Evolutionary conservation across 2,888 invertebrate species (phyloP), one percentile per base, ranked within the genome.

Genomic region (Platycheirus albimanus): DNA sequence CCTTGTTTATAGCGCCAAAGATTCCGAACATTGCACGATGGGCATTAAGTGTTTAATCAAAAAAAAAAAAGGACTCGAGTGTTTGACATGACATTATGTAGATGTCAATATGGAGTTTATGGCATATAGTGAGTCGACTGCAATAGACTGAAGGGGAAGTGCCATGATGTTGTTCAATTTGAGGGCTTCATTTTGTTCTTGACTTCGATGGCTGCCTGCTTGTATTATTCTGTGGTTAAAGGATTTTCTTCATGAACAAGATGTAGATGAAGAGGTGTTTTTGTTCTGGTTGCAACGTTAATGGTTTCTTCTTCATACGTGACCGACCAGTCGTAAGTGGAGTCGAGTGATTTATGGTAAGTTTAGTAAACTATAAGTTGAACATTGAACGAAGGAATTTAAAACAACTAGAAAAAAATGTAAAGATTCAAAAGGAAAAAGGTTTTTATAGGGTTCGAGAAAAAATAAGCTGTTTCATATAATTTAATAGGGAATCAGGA

Each of bases 21-120:
- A 52, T 20, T 61, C 13, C 11, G 66, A 61, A 77, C 56, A 43
- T 41, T 63, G 28, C 63, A 30, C 36, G 52, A 72, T 80, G 75
- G 71, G 49, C 70, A 49, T 47, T 33, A 67, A 81, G 76, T 72
- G 76, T 54, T 77, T 77, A 76, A 81, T 75, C 70, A 70, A 74
- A 64, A 43, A 8, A 51, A 43, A 13, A 6, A 52, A n/a, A 51
- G 30, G 24, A 63, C 77, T 71, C 61, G 66, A 71, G 66, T 77
- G 61, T 67, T 69, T 71, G 38, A 76, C 58, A 54, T 61, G 70
- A 45, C 56, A 56, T 70, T 75, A 61, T 45, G 51, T 47, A 28
- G 76, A 54, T 76, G 56, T 56, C 41, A 33, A 49, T 45, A 24
- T 58, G 58, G 30, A 71, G 64, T 58, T 70, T 58, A 58, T 47